Percentiles rank a stretch among this genome's conserved stretches.
Evolutionary conservation across 2,888 invertebrate genomes (phyloP).

Genomic region (Orgyia antiqua): DNA sequence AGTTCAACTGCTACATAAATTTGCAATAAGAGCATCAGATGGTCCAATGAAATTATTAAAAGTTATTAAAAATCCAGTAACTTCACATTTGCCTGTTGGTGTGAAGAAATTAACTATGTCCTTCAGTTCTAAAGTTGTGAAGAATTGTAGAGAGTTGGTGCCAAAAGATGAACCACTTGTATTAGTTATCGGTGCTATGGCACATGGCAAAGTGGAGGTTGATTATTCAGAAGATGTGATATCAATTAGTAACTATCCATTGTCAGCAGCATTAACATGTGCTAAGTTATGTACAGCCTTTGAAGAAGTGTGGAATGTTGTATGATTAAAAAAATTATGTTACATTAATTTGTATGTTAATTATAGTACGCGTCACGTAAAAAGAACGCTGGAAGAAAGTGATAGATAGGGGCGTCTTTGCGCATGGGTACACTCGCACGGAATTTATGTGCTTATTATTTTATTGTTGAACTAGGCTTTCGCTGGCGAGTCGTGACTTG

Average conservation of each 20-base stretch:
- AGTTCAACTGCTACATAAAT: slow-evolving; percentile 98
- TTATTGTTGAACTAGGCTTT: too few relatives aligned
- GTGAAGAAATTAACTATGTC: slow-evolving; percentile 94
- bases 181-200: slow-evolving; percentile 97
- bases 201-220: slow-evolving; percentile 92
- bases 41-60: slow-evolving; percentile 93
- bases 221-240: slow-evolving; percentile 95
- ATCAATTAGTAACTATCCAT: slow-evolving; percentile 96
- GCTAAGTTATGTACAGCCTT: slow-evolving; percentile 96
- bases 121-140: slow-evolving; percentile 86
- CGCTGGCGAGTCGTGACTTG: too few relatives aligned
- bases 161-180: slow-evolving; percentile 90
- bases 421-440: too few relatives aligned
- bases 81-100: slow-evolving; percentile 96
- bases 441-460: too few relatives aligned
- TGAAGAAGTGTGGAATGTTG: slow-evolving; percentile 94
- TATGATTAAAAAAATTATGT: slow-evolving; percentile 57
- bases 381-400: too few relatives aligned
- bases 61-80: slow-evolving; percentile 97
- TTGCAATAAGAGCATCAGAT: slow-evolving; percentile 93
- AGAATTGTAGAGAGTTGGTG: slow-evolving; percentile 86
- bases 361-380: too few relatives aligned
- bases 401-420: too few relatives aligned
- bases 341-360: neutral
- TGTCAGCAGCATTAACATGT: slow-evolving; percentile 97